Evolutionary conservation across 2,797 vertebrate species (phyloP).

Genomic region (Cynodonichthys magdalenae): DNA sequence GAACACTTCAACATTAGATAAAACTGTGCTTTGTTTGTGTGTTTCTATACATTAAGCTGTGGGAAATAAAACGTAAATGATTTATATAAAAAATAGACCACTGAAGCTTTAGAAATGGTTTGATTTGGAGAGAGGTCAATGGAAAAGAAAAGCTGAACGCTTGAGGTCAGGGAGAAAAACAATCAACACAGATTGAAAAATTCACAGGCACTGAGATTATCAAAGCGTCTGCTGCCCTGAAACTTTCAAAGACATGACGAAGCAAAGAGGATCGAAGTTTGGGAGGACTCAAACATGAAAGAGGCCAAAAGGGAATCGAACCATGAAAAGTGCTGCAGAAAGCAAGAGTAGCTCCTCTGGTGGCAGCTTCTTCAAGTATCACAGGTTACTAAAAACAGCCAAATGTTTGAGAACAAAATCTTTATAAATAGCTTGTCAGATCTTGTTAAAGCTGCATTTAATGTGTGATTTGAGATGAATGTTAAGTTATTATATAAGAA

Average conservation of each 20-base stretch:
- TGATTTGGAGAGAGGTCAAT: neutral
- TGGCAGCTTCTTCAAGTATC: neutral
- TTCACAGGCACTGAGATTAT: conserved; percentile 17
- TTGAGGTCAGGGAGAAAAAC: conserved; percentile 30
- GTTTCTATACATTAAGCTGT: neutral
- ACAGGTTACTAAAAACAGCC: neutral
- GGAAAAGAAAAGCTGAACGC: conserved; percentile 15
- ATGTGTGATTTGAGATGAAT: neutral
- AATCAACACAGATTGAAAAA: conserved; percentile 21
- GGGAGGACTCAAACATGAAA: conserved; percentile 22
- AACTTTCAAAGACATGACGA: conserved; percentile 14
- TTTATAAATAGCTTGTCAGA: neutral
- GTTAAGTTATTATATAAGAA: neutral
- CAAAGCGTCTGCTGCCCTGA: conserved; percentile 20
- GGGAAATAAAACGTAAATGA: neutral
- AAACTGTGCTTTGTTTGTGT: neutral
- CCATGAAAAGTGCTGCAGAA: conserved; percentile 3
- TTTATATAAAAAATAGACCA: neutral
- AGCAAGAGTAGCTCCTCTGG: conserved; percentile 13
- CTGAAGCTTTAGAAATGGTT: conserved; percentile 21
- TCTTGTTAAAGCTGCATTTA: neutral
- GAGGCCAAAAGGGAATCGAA: conserved; percentile 12
- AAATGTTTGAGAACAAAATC: neutral
- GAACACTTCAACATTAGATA: neutral
- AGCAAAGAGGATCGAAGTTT: conserved; percentile 19